phyloP scores from a whole-genome alignment of 2,888 invertebrate genomes.

The Pyrrhia umbra region DNA sequence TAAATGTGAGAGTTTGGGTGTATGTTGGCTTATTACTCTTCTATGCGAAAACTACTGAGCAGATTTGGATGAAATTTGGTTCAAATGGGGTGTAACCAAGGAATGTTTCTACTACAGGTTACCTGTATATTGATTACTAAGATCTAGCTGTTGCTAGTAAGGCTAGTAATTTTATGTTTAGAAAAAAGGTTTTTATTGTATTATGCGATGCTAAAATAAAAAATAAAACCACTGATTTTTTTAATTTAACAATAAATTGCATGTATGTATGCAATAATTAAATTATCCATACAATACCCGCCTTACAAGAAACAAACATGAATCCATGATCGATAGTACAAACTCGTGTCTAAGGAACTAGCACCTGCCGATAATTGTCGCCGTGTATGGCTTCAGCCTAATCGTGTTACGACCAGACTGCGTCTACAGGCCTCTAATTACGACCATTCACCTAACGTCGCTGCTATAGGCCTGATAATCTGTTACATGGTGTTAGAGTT shows the following conservation, averaged over 20 bases:
- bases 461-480: constrained; percentile 37
- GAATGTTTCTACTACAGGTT: too few species aligned
- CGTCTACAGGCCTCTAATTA: constrained; percentile 58
- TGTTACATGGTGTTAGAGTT: constrained; percentile 37
- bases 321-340: constrained; percentile 54
- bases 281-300: neutral
- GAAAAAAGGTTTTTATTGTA: too few species aligned
- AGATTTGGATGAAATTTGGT: too few species aligned
- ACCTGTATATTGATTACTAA: too few species aligned
- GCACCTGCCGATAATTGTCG: constrained; percentile 62
- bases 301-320: constrained; percentile 54
- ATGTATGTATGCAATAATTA: too few species aligned
- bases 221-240: neutral
- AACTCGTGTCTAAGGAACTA: constrained; percentile 55
- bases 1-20: too few species aligned
- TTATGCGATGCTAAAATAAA: neutral
- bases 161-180: too few species aligned
- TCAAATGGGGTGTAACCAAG: too few species aligned
- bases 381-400: constrained; percentile 66
- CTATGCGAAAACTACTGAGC: too few species aligned
- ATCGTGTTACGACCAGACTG: constrained; percentile 64
- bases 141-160: too few species aligned
- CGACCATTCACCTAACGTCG: constrained; percentile 55
- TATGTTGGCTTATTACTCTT: too few species aligned
- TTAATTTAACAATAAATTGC: too few species aligned